Base-by-base conservation (phyloP, 2,797 vertebrate genomes). In the Rhynchotus rufescens region DNA sequence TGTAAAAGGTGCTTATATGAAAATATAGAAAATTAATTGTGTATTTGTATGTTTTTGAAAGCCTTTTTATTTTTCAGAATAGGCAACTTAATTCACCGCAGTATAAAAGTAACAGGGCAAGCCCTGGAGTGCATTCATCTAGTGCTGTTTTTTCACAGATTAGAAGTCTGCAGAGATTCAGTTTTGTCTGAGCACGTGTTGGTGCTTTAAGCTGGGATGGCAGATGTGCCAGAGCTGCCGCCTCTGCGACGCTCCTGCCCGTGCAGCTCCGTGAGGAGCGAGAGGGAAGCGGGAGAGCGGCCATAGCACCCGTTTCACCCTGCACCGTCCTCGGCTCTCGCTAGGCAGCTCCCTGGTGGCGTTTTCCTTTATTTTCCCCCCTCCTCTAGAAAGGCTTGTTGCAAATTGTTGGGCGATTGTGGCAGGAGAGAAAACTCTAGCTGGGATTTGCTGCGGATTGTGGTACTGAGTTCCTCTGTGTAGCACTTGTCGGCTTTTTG, bases 261-360 rank as follows among this genome's bases (percentile, higher is more conserved):
- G 56, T 67, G 62, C 61, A 69, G 30, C 54, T 85, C 86, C 28
- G 60, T 59, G 77, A 90, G 65, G 80, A 88, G 73, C 30, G 73
- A 15, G 4, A 64, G 26, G 7, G 65, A 79, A 45, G 52, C n/a
- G 56, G 32, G 36, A 57, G 59, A 81, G 64, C 79, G 0, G 0
- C 2, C 71, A 85, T 62, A 12, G 34, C 12, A 52, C 44, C 83
- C 23, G 30, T 74, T 80, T 60, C 36, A 26, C 71, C 74, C 60
- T 81, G 4, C 54, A 19, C 28, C 0, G 84, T 90, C 85, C 28
- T 94, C 87, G 92, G 5, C 85, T 89, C 56, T 87, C 86, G 79
- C 74, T 84, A 73, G 83, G 71, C 49, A 81, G 71, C 85, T 88
- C 51, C 67, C 80, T 57, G 77, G n/a, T 45, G 40, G 64, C 71